phyloP scores from a whole-genome alignment of 2,888 invertebrate genomes.

The Oasisia sp. region DNA sequence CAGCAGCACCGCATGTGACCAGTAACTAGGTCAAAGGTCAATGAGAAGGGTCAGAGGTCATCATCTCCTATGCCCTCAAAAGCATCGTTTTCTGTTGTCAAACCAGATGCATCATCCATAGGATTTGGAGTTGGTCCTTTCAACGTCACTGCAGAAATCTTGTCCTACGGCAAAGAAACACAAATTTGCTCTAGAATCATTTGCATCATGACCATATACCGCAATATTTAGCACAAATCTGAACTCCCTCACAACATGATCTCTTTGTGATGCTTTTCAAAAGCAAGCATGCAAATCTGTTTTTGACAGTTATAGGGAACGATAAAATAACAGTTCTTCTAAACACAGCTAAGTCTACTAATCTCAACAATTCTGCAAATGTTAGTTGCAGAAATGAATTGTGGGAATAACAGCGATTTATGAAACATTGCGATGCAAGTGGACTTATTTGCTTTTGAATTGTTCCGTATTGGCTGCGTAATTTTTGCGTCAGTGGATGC shows the following conservation, averaged over 20 bases:
- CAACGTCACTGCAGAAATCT: constrained; percentile 21
- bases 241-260: no score
- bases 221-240: no score
- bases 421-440: not conserved
- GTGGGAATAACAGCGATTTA: not conserved
- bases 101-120: not conserved
- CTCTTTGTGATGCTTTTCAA: not conserved
- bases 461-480: not conserved
- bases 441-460: not conserved
- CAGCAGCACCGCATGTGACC: not conserved
- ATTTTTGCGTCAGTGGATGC: not conserved
- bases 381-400: not conserved
- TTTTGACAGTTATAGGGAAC: not conserved
- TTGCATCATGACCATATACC: no score
- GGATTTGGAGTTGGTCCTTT: constrained; percentile 19
- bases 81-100: constrained; percentile 62
- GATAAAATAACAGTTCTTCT: not conserved
- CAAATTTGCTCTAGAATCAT: no score
- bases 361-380: not conserved
- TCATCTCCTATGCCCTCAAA: constrained; percentile 97
- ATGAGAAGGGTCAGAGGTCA: constrained; percentile 70
- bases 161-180: constrained; percentile 27
- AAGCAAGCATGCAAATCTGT: not conserved
- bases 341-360: not conserved
- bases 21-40: not conserved